phyloP scores from a whole-genome alignment of 2,888 invertebrate species.

The Nasonia oneida region DNA sequence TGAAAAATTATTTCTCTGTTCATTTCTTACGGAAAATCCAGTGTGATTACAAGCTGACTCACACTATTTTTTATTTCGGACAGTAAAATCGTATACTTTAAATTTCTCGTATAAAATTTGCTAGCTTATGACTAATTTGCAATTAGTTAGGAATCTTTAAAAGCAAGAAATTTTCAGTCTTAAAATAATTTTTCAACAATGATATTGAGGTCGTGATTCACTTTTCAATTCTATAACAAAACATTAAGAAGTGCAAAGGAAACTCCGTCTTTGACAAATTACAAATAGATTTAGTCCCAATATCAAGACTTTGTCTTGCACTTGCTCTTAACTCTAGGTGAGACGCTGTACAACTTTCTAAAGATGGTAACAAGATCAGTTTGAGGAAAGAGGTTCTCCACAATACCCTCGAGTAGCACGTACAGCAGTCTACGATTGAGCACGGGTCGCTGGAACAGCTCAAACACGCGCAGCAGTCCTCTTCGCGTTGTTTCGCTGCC shows the following conservation, averaged over 20 bases:
- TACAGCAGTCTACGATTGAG: conserved; percentile 91
- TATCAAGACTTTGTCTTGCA: conserved; percentile 69
- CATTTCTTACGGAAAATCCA: neutral
- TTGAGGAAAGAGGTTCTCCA: conserved; percentile 89
- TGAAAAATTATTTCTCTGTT: neutral
- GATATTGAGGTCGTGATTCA: neutral
- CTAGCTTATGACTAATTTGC: neutral
- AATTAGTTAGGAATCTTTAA: neutral
- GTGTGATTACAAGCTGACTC: neutral
- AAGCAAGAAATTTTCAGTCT: neutral
- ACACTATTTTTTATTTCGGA: neutral
- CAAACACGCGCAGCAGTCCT: conserved; percentile 91
- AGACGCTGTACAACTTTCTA: conserved; percentile 86
- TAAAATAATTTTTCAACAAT: conserved; percentile 1
- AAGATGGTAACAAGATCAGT: conserved; percentile 87
- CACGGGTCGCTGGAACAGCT: conserved; percentile 91
- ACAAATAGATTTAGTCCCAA: conserved; percentile 47
- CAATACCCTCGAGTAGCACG: conserved; percentile 90
- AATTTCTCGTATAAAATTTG: neutral
- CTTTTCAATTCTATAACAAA: neutral
- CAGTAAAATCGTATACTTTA: neutral
- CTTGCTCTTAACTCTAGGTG: conserved; percentile 78
- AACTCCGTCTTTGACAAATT: neutral
- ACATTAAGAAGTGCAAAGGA: neutral
- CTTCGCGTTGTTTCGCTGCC: conserved; percentile 93